Evolutionary conservation across 2,797 vertebrate genomes (phyloP).

Genomic region (Oreochromis mossambicus): DNA sequence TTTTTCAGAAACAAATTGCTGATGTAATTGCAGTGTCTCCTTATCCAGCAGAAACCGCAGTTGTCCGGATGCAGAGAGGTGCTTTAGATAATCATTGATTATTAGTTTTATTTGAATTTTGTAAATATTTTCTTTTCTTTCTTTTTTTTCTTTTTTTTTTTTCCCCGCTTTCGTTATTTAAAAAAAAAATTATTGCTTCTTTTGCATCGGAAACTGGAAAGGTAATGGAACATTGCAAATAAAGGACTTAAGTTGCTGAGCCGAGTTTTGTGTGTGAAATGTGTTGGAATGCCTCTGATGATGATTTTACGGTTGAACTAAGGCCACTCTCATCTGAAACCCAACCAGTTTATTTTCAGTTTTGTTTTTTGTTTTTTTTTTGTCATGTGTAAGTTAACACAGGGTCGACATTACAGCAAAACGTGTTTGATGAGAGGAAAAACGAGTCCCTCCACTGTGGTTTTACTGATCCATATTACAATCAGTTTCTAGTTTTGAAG

Average conservation of each 20-base stretch:
- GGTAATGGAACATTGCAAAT: constrained; percentile 81
- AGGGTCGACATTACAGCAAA: not conserved
- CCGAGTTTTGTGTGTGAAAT: constrained; percentile 23
- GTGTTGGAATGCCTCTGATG: not conserved
- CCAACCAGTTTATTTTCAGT: not conserved
- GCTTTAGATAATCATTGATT: constrained; percentile 88
- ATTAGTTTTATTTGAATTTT: constrained; percentile 87
- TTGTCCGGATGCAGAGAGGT: constrained; percentile 84
- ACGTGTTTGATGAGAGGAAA: not conserved
- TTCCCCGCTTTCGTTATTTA: not conserved
- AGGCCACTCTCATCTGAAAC: not conserved
- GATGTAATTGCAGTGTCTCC: constrained; percentile 79
- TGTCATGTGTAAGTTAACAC: not conserved
- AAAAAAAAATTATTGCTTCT: constrained; percentile 85
- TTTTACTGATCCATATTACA: not conserved
- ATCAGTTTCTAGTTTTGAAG: no score
- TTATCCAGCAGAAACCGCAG: constrained; percentile 71
- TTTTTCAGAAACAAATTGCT: constrained; percentile 74
- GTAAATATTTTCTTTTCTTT: constrained; percentile 88
- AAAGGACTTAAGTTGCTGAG: constrained; percentile 81
- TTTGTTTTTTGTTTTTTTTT: not conserved
- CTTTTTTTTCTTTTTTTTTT: constrained; percentile 79
- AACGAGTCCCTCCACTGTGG: not conserved
- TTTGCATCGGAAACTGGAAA: constrained; percentile 92
- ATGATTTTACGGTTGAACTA: not conserved